A percentile compares a stretch with the other conserved stretches of the same genome.
phyloP scores from a whole-genome alignment of 1,140 invertebrate genomes.

The Lepidurus arcticus region DNA sequence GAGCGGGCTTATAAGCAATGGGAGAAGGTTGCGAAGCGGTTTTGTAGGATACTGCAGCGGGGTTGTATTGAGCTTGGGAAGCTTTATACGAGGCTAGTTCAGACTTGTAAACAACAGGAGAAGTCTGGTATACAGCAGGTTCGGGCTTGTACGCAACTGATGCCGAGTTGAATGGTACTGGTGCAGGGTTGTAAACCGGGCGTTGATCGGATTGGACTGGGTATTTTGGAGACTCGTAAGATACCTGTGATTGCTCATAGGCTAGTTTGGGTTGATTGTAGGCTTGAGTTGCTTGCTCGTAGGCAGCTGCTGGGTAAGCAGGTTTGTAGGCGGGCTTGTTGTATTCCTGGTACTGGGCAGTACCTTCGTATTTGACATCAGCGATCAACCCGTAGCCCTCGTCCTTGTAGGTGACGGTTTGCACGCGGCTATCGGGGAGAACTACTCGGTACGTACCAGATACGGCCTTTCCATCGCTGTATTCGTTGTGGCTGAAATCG shows the following conservation, averaged over 20 bases:
- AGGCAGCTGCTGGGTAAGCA: too few relatives aligned
- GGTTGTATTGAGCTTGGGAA: neutral
- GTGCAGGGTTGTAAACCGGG: neutral
- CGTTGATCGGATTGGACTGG: neutral
- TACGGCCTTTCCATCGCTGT: constrained; percentile 54
- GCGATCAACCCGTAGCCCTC: constrained; percentile 72
- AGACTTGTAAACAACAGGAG: neutral
- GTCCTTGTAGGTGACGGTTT: constrained; percentile 68
- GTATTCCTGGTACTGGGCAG: constrained; percentile 53
- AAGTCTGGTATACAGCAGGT: neutral
- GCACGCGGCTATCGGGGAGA: constrained; percentile 66
- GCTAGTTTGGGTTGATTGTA: neutral
- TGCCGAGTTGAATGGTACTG: neutral
- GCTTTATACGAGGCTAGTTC: neutral
- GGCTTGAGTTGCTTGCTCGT: too few relatives aligned
- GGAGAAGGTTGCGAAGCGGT: neutral
- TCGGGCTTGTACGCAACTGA: neutral
- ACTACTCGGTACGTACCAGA: constrained; percentile 64
- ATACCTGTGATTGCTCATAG: neutral
- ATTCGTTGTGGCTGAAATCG: constrained; percentile 66
- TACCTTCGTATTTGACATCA: constrained; percentile 66
- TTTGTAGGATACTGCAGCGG: too few relatives aligned
- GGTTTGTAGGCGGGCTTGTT: constrained; percentile 24
- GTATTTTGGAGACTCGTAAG: neutral
- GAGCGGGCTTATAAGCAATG: too few relatives aligned